Evolutionary conservation across 2,797 vertebrate species (phyloP).

Genomic region (Epinephelus awoara): DNA sequence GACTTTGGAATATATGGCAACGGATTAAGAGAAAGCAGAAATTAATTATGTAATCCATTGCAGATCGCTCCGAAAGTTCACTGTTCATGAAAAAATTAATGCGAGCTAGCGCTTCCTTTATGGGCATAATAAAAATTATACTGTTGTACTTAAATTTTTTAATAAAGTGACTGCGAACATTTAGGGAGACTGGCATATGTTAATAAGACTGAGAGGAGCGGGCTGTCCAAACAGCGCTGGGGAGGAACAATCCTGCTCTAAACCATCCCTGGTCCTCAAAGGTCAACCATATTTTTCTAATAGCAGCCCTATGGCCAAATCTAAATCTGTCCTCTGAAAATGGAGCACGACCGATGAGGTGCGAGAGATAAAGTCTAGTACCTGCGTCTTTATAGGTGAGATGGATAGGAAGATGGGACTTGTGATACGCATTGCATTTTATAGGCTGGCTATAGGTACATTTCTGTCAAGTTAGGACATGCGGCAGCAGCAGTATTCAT

Average conservation of each 20-base stretch:
- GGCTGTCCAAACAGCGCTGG: slow-evolving; percentile 73
- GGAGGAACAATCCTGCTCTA: slow-evolving; percentile 59
- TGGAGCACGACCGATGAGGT: slow-evolving; percentile 56
- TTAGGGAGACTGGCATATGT: slow-evolving; percentile 94
- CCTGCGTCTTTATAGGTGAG: slow-evolving; percentile 67
- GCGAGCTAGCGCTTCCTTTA: slow-evolving; percentile 91
- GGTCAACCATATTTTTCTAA: slow-evolving; percentile 87
- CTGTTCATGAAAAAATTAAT: slow-evolving; percentile 91
- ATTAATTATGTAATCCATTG: slow-evolving; percentile 90
- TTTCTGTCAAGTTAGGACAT: slow-evolving; percentile 52
- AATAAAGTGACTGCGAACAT: slow-evolving; percentile 94
- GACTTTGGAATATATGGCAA: slow-evolving; percentile 60
- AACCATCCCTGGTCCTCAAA: slow-evolving; percentile 77
- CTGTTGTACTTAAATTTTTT: slow-evolving; percentile 94
- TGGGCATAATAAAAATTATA: slow-evolving; percentile 92
- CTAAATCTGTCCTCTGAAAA: slow-evolving; percentile 80
- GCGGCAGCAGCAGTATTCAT: slow-evolving; percentile 22
- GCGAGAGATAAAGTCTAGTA: slow-evolving; percentile 61
- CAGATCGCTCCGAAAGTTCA: slow-evolving; percentile 92
- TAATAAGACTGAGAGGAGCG: slow-evolving; percentile 80
- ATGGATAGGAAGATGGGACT: slow-evolving; percentile 48
- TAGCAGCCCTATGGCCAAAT: slow-evolving; percentile 77
- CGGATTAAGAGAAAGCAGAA: slow-evolving; percentile 85
- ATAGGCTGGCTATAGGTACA: slow-evolving; percentile 58
- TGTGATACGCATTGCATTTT: slow-evolving; percentile 48